Evolutionary conservation across 1,140 invertebrate genomes (phyloP), one percentile per base, ranked within the genome.

Genomic region (Musca vetustissima): DNA sequence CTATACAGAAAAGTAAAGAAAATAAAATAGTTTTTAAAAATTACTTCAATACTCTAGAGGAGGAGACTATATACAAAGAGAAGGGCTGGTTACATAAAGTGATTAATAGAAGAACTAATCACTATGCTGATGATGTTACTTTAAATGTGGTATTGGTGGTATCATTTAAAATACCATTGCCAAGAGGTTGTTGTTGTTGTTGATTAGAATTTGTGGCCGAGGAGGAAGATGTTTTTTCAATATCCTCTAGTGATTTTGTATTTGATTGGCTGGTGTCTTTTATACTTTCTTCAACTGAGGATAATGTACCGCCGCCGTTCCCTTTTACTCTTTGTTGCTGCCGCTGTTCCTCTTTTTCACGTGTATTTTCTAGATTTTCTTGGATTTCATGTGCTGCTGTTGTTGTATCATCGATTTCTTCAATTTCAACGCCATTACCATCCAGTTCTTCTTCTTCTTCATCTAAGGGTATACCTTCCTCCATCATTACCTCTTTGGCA

Each of bases 401-500:
- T n/a, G n/a, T 52, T 22, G 36, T 28, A 7, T 64, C 13, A 25
- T 19, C 32, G 17, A 24, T 48, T 21, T 48, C 53, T 22, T 64
- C 43, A 17, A 24, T 32, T 49, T 59, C 69, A 22, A 28, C 43
- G 43, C 47, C 47, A 11, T 64, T 8, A 22, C 11, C 22, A n/a
- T 57, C 22, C 25, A 22, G n/a, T n/a, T n/a, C 11, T 3, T 50
- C 49, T 21, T 22, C 69, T 52, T 32, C 36, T 15, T 65, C 64
- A 25, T 49, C 48, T 36, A 67, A 14, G 3, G 57, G 53, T n/a
- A 66, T 66, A 36, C 66, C 65, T 32, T 70, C 69, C 17, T 70
- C 69, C 19, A 67, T 3, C 25, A 70, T 17, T 22, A 69, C 67
- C 47, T 71, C 67, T 21, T 71, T 66, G 15, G 67, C 67, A 52